A percentile compares a stretch with the other conserved stretches of the same genome.
Conservation (phyloP, 2,113 vertebrate genomes). For the Ciconia boyciana region DNA sequence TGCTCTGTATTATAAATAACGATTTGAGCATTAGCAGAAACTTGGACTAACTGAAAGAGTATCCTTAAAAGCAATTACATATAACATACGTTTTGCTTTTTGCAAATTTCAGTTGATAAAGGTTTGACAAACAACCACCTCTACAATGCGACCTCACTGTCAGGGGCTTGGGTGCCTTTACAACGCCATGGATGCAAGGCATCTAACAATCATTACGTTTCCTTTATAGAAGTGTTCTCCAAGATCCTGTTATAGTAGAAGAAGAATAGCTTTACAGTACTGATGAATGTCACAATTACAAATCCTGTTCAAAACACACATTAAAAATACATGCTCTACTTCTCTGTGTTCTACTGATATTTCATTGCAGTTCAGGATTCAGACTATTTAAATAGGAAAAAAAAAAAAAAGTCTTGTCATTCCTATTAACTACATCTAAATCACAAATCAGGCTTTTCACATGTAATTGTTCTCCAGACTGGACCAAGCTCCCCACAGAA, state of each 20-base stretch:
- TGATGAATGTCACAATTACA: not conserved
- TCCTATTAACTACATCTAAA: not conserved
- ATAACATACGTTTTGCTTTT: not conserved
- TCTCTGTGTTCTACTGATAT: not conserved
- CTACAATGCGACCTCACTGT: not conserved
- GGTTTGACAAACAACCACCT: not conserved
- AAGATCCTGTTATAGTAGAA: not conserved
- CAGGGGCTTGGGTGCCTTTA: not conserved
- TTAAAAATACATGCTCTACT: not conserved
- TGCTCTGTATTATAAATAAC: not conserved
- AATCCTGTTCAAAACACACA: not conserved
- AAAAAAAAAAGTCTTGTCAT: not conserved
- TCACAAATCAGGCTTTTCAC: not conserved
- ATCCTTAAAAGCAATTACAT: not conserved
- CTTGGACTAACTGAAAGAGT: not conserved
- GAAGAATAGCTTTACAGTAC: not conserved
- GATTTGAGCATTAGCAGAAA: not conserved
- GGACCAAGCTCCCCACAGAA: not conserved
- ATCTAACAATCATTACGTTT: not conserved
- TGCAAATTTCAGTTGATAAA: not conserved
- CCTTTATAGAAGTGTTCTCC: not conserved
- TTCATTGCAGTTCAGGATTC: not conserved
- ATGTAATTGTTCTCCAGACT: not conserved
- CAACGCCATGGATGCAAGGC: not conserved
- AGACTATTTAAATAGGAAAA: fast-evolving